Evolutionary conservation across 2,888 invertebrate species (phyloP).

Genomic region (Peribatodes rhomboidaria): DNA sequence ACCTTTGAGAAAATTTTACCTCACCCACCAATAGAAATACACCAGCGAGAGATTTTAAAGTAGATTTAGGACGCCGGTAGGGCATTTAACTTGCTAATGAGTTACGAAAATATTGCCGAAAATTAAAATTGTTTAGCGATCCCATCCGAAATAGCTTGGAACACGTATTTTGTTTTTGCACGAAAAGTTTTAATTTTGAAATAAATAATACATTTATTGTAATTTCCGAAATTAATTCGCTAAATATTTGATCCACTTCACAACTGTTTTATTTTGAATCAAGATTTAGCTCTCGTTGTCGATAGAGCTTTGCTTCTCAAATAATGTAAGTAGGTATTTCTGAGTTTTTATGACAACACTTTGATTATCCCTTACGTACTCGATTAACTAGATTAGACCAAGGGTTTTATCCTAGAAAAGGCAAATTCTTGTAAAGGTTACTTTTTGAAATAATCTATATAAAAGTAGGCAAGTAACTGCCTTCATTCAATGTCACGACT

Average conservation of each 20-base stretch:
- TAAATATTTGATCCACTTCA: not conserved
- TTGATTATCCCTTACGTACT: too few species aligned
- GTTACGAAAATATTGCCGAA: slow-evolving; percentile 57
- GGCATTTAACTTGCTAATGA: slow-evolving; percentile 66
- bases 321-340: too few species aligned
- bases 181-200: slow-evolving; percentile 33
- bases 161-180: slow-evolving; percentile 22
- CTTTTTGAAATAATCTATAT: not conserved
- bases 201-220: slow-evolving; percentile 30
- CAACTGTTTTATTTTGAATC: not conserved
- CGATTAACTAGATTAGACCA: not conserved
- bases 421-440: too few species aligned
- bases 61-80: slow-evolving; percentile 30
- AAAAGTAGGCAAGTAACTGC: too few species aligned
- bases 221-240: slow-evolving; percentile 10
- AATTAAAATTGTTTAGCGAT: slow-evolving; percentile 55
- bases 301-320: not conserved
- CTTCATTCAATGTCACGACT: slow-evolving; percentile 6
- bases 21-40: slow-evolving; percentile 17
- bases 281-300: too few species aligned
- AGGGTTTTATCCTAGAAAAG: too few species aligned
- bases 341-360: too few species aligned
- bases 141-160: slow-evolving; percentile 34
- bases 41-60: slow-evolving; percentile 3
- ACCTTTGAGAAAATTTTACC: slow-evolving; percentile 1